These are phyloP conservation scores for Orius insidiosus DNA, from an alignment of 1,140 invertebrate genomes.

Conservation along the genomic window DNA sequence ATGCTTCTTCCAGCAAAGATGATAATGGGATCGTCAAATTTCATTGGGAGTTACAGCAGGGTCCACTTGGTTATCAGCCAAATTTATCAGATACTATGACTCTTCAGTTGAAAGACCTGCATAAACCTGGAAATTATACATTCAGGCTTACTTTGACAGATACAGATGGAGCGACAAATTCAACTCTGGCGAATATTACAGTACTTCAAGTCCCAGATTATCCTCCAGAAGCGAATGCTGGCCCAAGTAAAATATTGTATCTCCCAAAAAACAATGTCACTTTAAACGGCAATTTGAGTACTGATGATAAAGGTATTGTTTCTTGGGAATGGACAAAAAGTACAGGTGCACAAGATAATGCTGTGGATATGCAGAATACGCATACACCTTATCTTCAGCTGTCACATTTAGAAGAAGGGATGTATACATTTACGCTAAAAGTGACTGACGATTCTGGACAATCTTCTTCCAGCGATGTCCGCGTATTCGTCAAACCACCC, in stretches of 20 bases:
- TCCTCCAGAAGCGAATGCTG: constrained; percentile 85
- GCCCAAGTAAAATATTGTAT: constrained; percentile 76
- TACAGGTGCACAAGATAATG: constrained; percentile 64
- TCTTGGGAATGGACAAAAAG: constrained; percentile 91
- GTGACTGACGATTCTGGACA: constrained; percentile 81
- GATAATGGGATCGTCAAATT: constrained; percentile 34
- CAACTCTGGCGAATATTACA: constrained; percentile 71
- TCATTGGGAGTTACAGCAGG: constrained; percentile 80
- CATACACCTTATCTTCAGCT: constrained; percentile 70
- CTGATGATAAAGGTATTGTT: constrained; percentile 84
- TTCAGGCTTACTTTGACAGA: constrained; percentile 84
- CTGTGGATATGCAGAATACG: constrained; percentile 84
- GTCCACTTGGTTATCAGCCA: constrained; percentile 69
- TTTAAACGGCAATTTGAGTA: constrained; percentile 75
- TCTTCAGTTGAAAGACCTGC: constrained; percentile 61
- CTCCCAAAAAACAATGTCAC: constrained; percentile 76
- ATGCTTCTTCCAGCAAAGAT: constrained; percentile 57
- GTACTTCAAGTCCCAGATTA: constrained; percentile 85
- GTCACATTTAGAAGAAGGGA: constrained; percentile 78
- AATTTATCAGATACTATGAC: constrained; percentile 62
- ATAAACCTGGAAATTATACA: constrained; percentile 75
- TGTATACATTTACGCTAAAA: constrained; percentile 85
- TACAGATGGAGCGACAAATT: constrained; percentile 72
- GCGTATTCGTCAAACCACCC: constrained; percentile 83
- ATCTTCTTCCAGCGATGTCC: constrained; percentile 66